Percentiles rank a stretch among this genome's conserved stretches.
These are phyloP conservation scores for Tachyglossus aculeatus DNA, from an alignment of 2,797 vertebrate genomes.

Conservation along the genomic window DNA sequence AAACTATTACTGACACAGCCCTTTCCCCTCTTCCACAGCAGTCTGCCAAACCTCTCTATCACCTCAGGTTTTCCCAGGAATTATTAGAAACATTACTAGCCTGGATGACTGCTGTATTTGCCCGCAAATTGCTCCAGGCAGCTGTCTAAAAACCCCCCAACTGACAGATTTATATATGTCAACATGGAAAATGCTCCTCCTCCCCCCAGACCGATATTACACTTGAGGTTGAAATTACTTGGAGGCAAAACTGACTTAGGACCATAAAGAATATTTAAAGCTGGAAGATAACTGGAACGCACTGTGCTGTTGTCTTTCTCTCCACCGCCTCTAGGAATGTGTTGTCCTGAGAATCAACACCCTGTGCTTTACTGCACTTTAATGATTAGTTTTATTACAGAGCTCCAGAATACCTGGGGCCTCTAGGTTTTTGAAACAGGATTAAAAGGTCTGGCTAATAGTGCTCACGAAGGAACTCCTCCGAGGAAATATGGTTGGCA, in stretches of 20 bases:
- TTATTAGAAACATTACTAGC: neutral
- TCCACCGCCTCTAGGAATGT: neutral
- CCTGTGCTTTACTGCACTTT: neutral
- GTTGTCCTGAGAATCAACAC: neutral
- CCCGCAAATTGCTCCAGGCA: conserved; percentile 19
- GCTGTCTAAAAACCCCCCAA: conserved; percentile 49
- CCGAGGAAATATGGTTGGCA: conserved; percentile 61
- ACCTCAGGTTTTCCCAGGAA: conserved; percentile 14
- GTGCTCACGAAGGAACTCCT: conserved; percentile 49
- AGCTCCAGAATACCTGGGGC: conserved; percentile 45
- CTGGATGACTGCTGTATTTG: neutral
- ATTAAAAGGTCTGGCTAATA: conserved; percentile 45
- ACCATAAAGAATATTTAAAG: conserved; percentile 33
- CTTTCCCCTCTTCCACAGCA: neutral
- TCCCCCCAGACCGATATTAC: neutral
- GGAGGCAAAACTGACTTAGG: conserved; percentile 31
- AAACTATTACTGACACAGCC: conserved; percentile 9
- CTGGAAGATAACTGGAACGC: neutral
- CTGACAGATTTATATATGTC: conserved; percentile 40
- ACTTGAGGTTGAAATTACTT: conserved; percentile 13
- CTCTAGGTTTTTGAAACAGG: conserved; percentile 56
- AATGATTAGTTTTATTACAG: conserved; percentile 13
- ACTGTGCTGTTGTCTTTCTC: neutral
- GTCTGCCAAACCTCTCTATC: neutral
- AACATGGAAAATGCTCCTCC: conserved; percentile 17